Conservation (phyloP, 37 sponge, comb jelly and placozoan species). For the Beroe ovata region DNA sequence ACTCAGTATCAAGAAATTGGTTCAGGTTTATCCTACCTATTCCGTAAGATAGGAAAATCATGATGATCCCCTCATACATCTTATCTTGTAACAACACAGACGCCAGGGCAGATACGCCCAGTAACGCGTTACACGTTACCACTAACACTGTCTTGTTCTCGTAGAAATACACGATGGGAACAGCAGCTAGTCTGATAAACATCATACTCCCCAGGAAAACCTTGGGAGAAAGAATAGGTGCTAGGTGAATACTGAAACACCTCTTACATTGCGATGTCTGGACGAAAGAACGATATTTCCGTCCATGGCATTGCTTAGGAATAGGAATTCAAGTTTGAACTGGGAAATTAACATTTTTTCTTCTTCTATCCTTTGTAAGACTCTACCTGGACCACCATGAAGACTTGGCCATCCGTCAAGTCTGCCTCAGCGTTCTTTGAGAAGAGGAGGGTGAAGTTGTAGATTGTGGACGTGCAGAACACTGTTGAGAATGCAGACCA, state of each 20-base stretch:
- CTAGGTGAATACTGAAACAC: too few species aligned
- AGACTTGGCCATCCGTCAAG: background rate
- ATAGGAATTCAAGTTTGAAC: too few species aligned
- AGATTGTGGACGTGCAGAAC: conserved; percentile 9
- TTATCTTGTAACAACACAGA: background rate
- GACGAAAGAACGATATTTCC: too few species aligned
- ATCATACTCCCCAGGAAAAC: conserved; percentile 29
- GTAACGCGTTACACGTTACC: background rate
- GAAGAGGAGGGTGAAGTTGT: conserved; percentile 16
- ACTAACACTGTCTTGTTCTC: conserved; percentile 35
- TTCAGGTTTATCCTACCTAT: too few species aligned
- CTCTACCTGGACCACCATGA: conserved; percentile 28
- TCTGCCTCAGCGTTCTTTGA: background rate
- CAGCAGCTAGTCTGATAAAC: background rate
- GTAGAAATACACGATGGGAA: conserved; percentile 26
- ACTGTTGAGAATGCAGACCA: conserved; percentile 7
- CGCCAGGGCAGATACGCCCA: background rate
- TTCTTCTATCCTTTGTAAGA: too few species aligned
- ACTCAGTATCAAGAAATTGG: too few species aligned
- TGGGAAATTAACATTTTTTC: too few species aligned
- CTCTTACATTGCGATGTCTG: too few species aligned
- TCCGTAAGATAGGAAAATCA: conserved; percentile 13
- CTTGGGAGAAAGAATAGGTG: too few species aligned
- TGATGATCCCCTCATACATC: conserved; percentile 24
- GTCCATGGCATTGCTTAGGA: too few species aligned